Evolutionary conservation across 2,113 vertebrate genomes (phyloP).

Genomic region (Perognathus longimembris): DNA sequence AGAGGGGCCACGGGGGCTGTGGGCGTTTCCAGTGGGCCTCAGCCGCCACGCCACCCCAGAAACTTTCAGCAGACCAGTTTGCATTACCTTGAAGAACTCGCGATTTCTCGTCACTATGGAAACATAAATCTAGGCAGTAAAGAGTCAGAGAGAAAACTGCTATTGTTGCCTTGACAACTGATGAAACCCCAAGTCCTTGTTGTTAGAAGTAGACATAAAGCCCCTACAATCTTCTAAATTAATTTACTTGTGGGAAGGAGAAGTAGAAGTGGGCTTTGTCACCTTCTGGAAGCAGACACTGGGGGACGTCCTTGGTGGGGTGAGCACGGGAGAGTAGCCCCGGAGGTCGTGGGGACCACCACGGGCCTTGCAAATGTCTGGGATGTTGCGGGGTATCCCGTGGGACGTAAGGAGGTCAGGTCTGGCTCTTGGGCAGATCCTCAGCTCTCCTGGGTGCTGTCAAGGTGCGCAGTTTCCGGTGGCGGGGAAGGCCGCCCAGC

Average conservation of each 20-base stretch:
- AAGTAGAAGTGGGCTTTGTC: not conserved
- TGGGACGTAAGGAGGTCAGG: not conserved
- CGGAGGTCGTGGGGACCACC: not conserved
- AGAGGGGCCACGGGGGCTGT: not conserved
- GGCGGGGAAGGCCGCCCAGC: not conserved
- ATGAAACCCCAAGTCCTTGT: constrained; percentile 63
- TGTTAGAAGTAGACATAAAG: constrained; percentile 62
- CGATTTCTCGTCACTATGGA: constrained; percentile 76
- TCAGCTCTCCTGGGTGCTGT: not conserved
- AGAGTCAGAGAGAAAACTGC: constrained; percentile 62
- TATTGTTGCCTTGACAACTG: constrained; percentile 79
- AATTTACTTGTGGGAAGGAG: constrained; percentile 59
- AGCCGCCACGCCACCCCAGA: not conserved
- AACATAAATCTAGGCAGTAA: constrained; percentile 72
- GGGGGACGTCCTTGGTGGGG: not conserved
- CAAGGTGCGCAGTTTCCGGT: not conserved
- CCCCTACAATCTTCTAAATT: constrained; percentile 54
- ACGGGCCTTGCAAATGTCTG: not conserved
- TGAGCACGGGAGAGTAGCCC: not conserved
- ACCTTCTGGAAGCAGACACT: not conserved
- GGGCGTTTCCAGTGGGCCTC: accelerated
- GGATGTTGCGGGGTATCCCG: not conserved
- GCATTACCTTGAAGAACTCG: constrained; percentile 60
- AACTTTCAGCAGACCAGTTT: constrained; percentile 22
- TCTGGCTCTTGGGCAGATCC: not conserved